These are phyloP conservation scores for Abrostola triplasia DNA, from an alignment of 2,888 invertebrate species.

Conservation along the genomic window DNA sequence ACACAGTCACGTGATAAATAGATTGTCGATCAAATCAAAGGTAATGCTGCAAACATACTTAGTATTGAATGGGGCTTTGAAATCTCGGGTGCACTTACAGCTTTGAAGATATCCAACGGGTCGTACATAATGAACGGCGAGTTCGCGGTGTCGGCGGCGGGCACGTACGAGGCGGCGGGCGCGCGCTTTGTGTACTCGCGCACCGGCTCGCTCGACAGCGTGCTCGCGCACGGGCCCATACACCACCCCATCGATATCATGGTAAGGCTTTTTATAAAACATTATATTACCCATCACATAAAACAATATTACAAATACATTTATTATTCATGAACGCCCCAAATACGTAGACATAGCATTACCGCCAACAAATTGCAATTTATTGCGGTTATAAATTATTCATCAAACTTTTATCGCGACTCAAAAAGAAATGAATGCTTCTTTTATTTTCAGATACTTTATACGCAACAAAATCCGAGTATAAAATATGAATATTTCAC, in stretches of 20 bases:
- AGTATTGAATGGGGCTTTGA: conserved; percentile 34
- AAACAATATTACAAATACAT: conserved; percentile 7
- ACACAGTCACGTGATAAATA: conserved; percentile 23
- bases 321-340: conserved; percentile 12
- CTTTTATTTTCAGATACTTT: conserved; percentile 90
- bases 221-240: conserved; percentile 94
- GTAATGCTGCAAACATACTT: conserved; percentile 18
- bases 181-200: conserved; percentile 93
- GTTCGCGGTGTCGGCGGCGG: conserved; percentile 92
- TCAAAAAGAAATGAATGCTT: conserved; percentile 26
- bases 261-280: conserved; percentile 80
- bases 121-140: conserved; percentile 95
- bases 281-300: conserved; percentile 9
- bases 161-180: conserved; percentile 93
- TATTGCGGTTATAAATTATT: conserved; percentile 32
- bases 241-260: conserved; percentile 93
- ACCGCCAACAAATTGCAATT: conserved; percentile 27
- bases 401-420: conserved; percentile 23
- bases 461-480: conserved; percentile 95
- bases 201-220: conserved; percentile 92
- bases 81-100: conserved; percentile 84
- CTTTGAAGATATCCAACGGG: conserved; percentile 92
- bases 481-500: conserved; percentile 96
- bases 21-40: conserved; percentile 29
- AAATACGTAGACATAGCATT: conserved; percentile 10